phyloP scores from a whole-genome alignment of 1,140 invertebrate genomes.

The Drosophila melanica region DNA sequence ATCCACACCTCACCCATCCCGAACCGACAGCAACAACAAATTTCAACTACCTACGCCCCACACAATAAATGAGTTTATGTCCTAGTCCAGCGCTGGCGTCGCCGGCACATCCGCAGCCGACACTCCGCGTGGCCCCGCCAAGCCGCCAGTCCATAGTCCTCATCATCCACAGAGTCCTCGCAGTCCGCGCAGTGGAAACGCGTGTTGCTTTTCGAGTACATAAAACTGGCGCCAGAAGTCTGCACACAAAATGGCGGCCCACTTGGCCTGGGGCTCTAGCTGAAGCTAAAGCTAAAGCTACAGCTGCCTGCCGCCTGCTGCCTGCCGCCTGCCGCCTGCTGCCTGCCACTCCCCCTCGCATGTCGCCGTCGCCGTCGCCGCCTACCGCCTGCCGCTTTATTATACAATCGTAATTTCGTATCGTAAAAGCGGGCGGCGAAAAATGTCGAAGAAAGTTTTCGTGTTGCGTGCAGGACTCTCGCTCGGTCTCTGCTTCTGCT shows the following conservation, averaged over 20 bases:
- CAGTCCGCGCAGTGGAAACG: constrained; percentile 45
- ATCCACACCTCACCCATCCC: not conserved
- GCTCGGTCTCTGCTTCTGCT: not conserved
- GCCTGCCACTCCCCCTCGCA: not conserved
- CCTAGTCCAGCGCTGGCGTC: constrained; percentile 68
- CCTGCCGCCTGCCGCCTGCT: not conserved
- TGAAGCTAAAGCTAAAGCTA: not conserved
- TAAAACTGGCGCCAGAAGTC: constrained; percentile 78
- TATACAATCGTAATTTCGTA: constrained; percentile 82
- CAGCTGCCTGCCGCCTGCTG: not conserved
- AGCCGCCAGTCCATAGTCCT: constrained; percentile 30
- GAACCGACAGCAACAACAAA: not conserved
- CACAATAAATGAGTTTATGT: constrained; percentile 81
- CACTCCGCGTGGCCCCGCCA: not conserved
- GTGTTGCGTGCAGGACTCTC: constrained; percentile 73
- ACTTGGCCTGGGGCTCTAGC: constrained; percentile 52
- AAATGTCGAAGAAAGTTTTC: constrained; percentile 79
- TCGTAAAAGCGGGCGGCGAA: constrained; percentile 77
- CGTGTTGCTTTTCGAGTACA: constrained; percentile 79
- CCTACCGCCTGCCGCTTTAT: constrained; percentile 59
- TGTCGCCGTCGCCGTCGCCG: not conserved
- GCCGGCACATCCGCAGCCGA: constrained; percentile 48
- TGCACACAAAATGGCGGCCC: constrained; percentile 80
- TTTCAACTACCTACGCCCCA: constrained; percentile 33
- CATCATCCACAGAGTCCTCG: constrained; percentile 25